Evolutionary conservation across 2,797 vertebrate genomes (phyloP).

Genomic region (Malacoctenus gilli): DNA sequence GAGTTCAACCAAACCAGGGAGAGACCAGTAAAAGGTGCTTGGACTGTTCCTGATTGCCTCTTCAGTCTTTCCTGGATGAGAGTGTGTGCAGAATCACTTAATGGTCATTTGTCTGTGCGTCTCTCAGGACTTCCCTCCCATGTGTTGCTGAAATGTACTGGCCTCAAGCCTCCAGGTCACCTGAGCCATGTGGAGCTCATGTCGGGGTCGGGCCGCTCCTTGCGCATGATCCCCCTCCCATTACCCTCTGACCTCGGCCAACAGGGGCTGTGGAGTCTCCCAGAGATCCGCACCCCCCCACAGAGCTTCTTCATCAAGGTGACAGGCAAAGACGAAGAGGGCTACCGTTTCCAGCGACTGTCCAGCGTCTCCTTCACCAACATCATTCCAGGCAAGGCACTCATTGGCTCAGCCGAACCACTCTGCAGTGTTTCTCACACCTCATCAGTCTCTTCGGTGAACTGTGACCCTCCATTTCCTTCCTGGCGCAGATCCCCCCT

Average conservation of each 20-base stretch:
- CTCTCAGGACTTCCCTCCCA: constrained; percentile 89
- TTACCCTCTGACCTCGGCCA: constrained; percentile 79
- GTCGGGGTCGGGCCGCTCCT: constrained; percentile 84
- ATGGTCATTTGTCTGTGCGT: constrained; percentile 11
- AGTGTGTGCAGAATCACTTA: constrained; percentile 11
- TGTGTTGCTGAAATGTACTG: constrained; percentile 87
- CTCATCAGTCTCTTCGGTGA: constrained; percentile 61
- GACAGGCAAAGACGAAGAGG: constrained; percentile 86
- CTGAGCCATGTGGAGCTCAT: constrained; percentile 87
- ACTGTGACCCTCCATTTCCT: constrained; percentile 57
- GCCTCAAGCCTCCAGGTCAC: constrained; percentile 84
- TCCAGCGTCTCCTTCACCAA: constrained; percentile 92
- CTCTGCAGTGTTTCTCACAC: constrained; percentile 45
- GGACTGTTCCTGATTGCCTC: constrained; percentile 10
- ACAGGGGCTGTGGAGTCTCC: constrained; percentile 87
- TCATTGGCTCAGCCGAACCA: constrained; percentile 17
- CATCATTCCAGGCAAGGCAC: constrained; percentile 83
- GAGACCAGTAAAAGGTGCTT: constrained; percentile 88
- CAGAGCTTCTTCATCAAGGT: constrained; percentile 92
- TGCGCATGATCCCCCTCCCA: constrained; percentile 78
- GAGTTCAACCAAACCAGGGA: constrained; percentile 85
- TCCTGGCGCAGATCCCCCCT: constrained; percentile 78
- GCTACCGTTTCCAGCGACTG: constrained; percentile 89
- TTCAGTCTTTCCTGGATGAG: constrained; percentile 12
- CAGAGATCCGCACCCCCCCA: constrained; percentile 82